These are phyloP conservation scores for Podilymbus podiceps DNA, from an alignment of 2,113 vertebrate species.

Conservation along the genomic window DNA sequence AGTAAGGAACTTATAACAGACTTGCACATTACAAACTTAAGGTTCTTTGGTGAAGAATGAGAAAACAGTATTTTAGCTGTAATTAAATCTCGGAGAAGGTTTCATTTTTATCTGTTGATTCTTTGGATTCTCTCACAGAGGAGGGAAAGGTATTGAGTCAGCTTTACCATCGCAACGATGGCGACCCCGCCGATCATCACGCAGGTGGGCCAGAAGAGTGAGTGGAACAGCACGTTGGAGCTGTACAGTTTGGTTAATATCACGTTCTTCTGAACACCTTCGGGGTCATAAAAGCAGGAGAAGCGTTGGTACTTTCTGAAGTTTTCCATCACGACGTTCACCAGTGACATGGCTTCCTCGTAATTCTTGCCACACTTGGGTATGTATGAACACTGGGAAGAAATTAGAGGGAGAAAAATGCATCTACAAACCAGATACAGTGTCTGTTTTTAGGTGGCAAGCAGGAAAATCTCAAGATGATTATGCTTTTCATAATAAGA, in stretches of 20 bases:
- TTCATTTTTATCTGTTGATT: conserved; percentile 83
- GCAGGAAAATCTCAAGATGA: neutral
- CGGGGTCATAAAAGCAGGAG: conserved; percentile 85
- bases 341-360: conserved; percentile 76
- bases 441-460: neutral
- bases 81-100: conserved; percentile 23
- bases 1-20: conserved; percentile 80
- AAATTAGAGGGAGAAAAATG: neutral
- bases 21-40: conserved; percentile 84
- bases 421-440: neutral
- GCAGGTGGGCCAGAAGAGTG: conserved; percentile 91
- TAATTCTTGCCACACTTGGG: conserved; percentile 90
- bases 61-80: conserved; percentile 79
- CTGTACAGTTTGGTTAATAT: conserved; percentile 90
- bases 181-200: conserved; percentile 84
- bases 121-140: conserved; percentile 86
- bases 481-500: neutral
- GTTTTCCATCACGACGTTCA: conserved; percentile 86
- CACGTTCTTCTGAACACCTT: conserved; percentile 81
- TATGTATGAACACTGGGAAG: conserved; percentile 88
- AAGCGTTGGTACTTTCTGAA: conserved; percentile 86
- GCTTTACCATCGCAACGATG: conserved; percentile 92
- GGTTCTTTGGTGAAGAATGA: conserved; percentile 87
- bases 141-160: conserved; percentile 93
- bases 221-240: conserved; percentile 84